Evolutionary conservation across 1,140 invertebrate genomes (phyloP).

Genomic region (Aphelinus certus): DNA sequence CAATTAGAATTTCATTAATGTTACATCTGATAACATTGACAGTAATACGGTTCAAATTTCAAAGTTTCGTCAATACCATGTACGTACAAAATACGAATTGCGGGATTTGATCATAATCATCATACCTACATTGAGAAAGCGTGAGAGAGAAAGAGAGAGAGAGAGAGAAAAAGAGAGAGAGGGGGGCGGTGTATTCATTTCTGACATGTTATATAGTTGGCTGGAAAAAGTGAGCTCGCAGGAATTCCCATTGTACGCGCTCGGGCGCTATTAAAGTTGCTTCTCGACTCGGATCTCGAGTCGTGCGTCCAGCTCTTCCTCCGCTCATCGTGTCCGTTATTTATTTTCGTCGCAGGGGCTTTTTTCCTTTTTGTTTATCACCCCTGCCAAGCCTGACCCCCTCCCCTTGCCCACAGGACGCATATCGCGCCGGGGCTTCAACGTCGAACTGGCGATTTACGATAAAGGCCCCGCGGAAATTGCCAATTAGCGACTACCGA

Average conservation of each 20-base stretch:
- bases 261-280: not conserved
- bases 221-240: slow-evolving; percentile 22
- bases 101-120: no score
- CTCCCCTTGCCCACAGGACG: no score
- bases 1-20: no score
- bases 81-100: no score
- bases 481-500: slow-evolving; percentile 35
- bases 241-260: slow-evolving; percentile 28
- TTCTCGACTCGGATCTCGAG: not conserved
- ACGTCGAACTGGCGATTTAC: slow-evolving; percentile 33
- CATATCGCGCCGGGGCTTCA: no score
- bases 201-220: no score
- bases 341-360: slow-evolving; percentile 18
- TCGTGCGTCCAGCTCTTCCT: not conserved
- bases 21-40: no score
- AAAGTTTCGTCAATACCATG: no score
- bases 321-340: not conserved
- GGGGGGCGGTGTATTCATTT: not conserved
- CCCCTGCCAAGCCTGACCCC: not conserved
- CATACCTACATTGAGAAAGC: no score
- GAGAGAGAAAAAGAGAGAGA: slow-evolving; percentile 39
- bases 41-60: no score
- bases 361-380: slow-evolving; percentile 27
- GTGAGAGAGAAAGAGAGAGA: slow-evolving; percentile 27
- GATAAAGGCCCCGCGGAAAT: slow-evolving; percentile 31